phyloP scores from a whole-genome alignment of 2,797 vertebrate genomes.

The Enteromius mattozi region DNA sequence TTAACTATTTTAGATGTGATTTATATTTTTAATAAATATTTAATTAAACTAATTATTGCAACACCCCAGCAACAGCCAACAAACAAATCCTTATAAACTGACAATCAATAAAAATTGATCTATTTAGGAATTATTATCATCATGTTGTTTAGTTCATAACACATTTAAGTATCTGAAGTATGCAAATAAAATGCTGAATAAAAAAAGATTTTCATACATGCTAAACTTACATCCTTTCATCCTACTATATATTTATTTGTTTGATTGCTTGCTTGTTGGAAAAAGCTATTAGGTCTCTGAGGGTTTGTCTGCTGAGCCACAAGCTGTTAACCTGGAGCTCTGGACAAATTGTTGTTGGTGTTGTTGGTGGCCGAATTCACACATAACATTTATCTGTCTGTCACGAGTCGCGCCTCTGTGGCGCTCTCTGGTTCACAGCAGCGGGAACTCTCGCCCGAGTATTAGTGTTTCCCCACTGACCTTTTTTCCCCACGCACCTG shows the following conservation, averaged over 20 bases:
- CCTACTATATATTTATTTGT: too few relatives aligned
- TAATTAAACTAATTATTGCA: not conserved
- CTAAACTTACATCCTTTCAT: not conserved
- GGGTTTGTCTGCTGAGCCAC: not conserved
- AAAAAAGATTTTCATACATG: not conserved
- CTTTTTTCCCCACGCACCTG: too few relatives aligned
- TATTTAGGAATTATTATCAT: not conserved
- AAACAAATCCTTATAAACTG: not conserved
- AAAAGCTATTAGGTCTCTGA: not conserved
- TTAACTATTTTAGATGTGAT: not conserved
- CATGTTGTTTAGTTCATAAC: not conserved
- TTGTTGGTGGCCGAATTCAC: not conserved
- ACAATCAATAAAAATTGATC: not conserved
- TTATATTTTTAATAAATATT: not conserved
- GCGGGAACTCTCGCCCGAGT: too few relatives aligned
- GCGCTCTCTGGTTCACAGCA: too few relatives aligned
- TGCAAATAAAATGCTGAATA: not conserved
- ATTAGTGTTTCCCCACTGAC: too few relatives aligned
- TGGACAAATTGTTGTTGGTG: not conserved
- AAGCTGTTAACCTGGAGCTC: not conserved
- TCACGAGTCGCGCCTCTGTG: too few relatives aligned
- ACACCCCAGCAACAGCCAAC: not conserved
- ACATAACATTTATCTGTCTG: constrained; percentile 43
- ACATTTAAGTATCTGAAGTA: not conserved
- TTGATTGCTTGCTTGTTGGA: not conserved